Conservation (phyloP, 2,888 invertebrate genomes). For the Hanleya hanleyi region DNA sequence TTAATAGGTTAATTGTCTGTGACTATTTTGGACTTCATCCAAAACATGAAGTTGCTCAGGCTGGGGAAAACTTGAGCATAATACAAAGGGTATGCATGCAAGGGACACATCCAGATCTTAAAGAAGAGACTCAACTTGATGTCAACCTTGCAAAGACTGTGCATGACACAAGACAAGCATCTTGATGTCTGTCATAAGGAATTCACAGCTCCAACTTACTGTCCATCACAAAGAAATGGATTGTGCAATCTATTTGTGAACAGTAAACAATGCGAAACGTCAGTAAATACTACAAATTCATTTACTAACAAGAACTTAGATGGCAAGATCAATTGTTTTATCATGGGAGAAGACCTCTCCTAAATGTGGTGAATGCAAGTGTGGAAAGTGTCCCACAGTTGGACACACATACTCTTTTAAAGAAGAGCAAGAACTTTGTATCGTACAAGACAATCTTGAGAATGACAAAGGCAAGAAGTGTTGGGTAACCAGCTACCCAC, state of each 20-base stretch:
- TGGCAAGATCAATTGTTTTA: not conserved
- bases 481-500: conserved; percentile 20
- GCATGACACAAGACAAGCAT: not conserved
- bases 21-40: conserved; percentile 16
- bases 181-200: not conserved
- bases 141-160: not conserved
- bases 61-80: conserved; percentile 6
- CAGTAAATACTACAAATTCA: not conserved
- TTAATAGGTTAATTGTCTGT: not conserved
- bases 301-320: not conserved
- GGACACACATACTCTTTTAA: conserved; percentile 22
- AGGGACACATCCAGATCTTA: too few relatives aligned
- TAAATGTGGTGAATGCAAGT: too few relatives aligned
- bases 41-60: not conserved
- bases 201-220: not conserved
- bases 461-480: conserved; percentile 2
- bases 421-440: conserved; percentile 20
- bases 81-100: too few relatives aligned
- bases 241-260: too few relatives aligned
- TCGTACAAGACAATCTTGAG: conserved; percentile 8
- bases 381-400: conserved; percentile 15
- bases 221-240: too few relatives aligned
- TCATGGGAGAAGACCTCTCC: not conserved
- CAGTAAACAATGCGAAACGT: too few relatives aligned
- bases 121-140: conserved; percentile 11